Conservation (phyloP, 2,888 invertebrate genomes). For the Cylindroiulus punctatus region DNA sequence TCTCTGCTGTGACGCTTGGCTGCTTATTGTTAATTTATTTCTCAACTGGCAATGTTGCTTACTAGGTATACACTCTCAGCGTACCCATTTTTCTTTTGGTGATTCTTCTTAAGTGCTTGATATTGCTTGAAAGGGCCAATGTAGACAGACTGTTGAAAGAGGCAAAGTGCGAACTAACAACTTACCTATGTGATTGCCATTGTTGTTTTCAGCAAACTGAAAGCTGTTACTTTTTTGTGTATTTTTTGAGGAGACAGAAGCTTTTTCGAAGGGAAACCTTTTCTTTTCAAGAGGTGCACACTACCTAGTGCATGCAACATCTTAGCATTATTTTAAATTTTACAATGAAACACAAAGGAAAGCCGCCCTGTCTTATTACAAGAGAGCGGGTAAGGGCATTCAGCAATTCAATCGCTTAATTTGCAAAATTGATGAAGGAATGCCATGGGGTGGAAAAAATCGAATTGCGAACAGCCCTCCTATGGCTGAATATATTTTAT, state of each 20-base stretch:
- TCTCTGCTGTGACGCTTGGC: not conserved
- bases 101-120: not conserved
- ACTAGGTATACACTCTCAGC: not conserved
- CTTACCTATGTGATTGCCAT: not conserved
- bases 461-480: not conserved
- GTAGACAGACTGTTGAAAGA: conserved; percentile 9
- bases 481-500: not conserved
- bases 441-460: not conserved
- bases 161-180: conserved; percentile 13
- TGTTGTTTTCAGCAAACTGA: conserved; percentile 21
- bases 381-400: not conserved
- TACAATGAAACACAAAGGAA: not conserved
- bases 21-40: not conserved
- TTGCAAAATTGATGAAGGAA: conserved; percentile 13
- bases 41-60: not conserved
- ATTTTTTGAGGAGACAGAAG: conserved; percentile 16
- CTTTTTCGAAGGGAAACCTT: not conserved
- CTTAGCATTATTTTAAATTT: conserved; percentile 14
- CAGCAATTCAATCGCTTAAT: not conserved
- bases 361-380: conserved; percentile 25
- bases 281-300: not conserved
- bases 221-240: conserved; percentile 32
- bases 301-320: not conserved
- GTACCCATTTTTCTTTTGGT: not conserved
- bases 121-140: not conserved